Base-by-base conservation (phyloP, 2,113 vertebrate genomes). In the Calidris pygmaea region DNA sequence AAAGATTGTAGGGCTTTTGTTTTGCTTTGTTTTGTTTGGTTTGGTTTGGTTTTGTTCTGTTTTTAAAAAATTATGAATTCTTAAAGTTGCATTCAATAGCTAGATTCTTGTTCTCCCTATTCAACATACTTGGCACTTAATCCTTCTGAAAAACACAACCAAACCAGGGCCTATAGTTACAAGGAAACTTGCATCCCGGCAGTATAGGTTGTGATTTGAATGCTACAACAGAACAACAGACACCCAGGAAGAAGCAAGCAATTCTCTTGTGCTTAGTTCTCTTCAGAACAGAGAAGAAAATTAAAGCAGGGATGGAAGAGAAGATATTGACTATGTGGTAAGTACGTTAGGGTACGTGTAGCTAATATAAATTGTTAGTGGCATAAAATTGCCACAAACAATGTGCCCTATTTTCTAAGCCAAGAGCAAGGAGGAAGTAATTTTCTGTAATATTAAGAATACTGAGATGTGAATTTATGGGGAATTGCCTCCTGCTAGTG, bases 281-380 rank as follows among this genome's bases (percentile, higher is more conserved):
- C n/a, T 50, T 34, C 68, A 68, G 11, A 68, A 37, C 7, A 80
- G 34, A 55, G 5, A 65, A 72, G 7, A 56, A 48, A 21, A 8
- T 47, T 71, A 62, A 4, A 74, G 35, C 30, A 35, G 5, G 6
- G 13, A 32, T 41, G 26, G 35, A 79, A 13, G 30, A 91, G 9
- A 34, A 83, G 6, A 18, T 70, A 53, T 3, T 80, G 20, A 73
- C 10, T 66, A 65, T 4, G 3, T 70, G 29, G 7, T 41, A 70
- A 55, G 8, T 60, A 76, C 24, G 8, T 23, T 37, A 81, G 6
- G 22, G 19, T 41, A 7, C 0, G 0, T 2, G 0, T 70, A 52
- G 19, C 18, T 43, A 72, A 27, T 43, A 47, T 27, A 50, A 73
- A 8, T n/a, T 55, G 39, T 50, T 68, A 68, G 7, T 7, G 4